Evolutionary conservation across 1,140 invertebrate genomes (phyloP).

Genomic region (Archivesica marissinica): DNA sequence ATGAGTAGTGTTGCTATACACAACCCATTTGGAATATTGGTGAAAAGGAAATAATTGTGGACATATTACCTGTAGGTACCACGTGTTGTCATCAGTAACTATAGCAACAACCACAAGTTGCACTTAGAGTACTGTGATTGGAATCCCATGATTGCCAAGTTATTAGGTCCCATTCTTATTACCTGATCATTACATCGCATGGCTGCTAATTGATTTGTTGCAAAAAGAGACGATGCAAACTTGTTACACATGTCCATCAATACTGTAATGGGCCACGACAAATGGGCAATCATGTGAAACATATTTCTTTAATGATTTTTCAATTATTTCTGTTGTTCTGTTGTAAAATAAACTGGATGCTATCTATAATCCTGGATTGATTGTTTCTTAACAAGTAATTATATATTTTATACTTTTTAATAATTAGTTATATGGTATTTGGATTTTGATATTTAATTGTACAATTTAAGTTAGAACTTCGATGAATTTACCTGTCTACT

Average conservation of each 20-base stretch:
- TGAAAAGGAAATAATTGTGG: too few species aligned
- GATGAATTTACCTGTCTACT: too few species aligned
- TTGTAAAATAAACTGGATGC: neutral
- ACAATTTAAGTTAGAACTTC: too few species aligned
- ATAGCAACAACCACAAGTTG: neutral
- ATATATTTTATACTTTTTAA: too few species aligned
- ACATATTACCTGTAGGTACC: too few species aligned
- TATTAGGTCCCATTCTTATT: slow-evolving; percentile 2
- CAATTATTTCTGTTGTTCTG: slow-evolving; percentile 2
- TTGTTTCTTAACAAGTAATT: too few species aligned
- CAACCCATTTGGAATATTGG: too few species aligned
- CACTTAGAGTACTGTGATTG: slow-evolving; percentile 17
- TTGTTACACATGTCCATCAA: slow-evolving; percentile 26
- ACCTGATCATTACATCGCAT: neutral
- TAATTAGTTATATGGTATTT: too few species aligned
- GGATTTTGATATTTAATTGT: too few species aligned
- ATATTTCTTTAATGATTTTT: slow-evolving; percentile 50
- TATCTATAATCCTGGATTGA: neutral
- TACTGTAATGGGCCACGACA: slow-evolving; percentile 18
- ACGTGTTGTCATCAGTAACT: slow-evolving; percentile 23
- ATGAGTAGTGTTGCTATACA: too few species aligned
- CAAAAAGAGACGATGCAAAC: slow-evolving; percentile 33
- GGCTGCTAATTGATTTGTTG: slow-evolving; percentile 26
- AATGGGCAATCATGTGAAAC: slow-evolving; percentile 34
- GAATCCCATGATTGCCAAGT: neutral